phyloP scores from a whole-genome alignment of 2,113 vertebrate species.

The Antigone vipio region DNA sequence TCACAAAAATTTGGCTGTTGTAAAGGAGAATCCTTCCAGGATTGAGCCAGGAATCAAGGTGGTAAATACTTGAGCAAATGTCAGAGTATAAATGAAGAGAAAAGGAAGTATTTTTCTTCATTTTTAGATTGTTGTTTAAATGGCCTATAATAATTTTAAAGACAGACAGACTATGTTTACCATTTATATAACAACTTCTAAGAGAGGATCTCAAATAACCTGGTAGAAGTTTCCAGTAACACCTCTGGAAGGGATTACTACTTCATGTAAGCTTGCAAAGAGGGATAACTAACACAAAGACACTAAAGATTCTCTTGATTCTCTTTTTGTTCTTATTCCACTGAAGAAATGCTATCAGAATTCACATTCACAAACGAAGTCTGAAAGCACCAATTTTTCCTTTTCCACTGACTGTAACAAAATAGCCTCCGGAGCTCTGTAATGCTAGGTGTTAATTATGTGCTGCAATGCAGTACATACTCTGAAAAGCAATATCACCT shows the following conservation, averaged over 20 bases:
- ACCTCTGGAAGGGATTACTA: not conserved
- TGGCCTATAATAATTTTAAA: not conserved
- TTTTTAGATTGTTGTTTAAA: not conserved
- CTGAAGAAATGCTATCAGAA: not conserved
- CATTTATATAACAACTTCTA: not conserved
- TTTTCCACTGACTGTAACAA: constrained; percentile 5
- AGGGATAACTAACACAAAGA: not conserved
- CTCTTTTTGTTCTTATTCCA: not conserved
- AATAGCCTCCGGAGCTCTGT: not conserved
- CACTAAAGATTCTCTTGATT: not conserved
- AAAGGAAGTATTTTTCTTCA: not conserved
- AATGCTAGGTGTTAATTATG: constrained; percentile 43
- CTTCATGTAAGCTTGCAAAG: not conserved
- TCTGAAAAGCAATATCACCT: constrained; percentile 29
- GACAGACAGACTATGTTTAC: not conserved
- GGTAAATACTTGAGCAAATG: not conserved
- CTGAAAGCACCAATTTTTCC: not conserved
- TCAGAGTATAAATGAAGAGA: not conserved
- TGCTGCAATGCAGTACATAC: constrained; percentile 11
- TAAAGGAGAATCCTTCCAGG: not conserved
- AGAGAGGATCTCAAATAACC: not conserved
- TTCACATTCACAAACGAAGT: not conserved
- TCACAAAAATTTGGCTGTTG: not conserved
- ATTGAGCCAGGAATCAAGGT: not conserved
- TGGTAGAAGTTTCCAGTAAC: not conserved